Base-by-base conservation (phyloP, 2,888 invertebrate genomes). In the Terebella lapidaria region DNA sequence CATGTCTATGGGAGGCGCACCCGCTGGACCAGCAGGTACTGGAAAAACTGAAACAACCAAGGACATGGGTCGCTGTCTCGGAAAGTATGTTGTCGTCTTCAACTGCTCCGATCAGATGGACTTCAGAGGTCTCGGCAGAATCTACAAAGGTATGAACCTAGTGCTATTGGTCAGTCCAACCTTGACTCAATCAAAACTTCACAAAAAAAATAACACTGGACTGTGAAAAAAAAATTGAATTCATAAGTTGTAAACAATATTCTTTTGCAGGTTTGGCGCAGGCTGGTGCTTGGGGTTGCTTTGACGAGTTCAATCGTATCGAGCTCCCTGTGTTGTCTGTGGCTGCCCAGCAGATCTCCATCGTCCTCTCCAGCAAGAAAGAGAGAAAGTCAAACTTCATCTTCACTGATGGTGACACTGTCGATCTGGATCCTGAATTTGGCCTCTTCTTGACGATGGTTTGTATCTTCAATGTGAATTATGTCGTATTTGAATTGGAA, bases 91-190 rank as follows among this genome's bases (percentile, higher is more conserved):
- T 22, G 84, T 81, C 46, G 94, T 95, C 46, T 95, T 95, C 84
- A 96, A 96, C 82, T 95, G 95, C 79, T 95, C 94, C 1, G 95
- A 96, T 84, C 95, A 96, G 84, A 95, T 96, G 95, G 95, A 96
- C 82, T 96, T 94, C 82, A 88, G 94, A 79, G 95, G 95, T 29
- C 84, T 95, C 5, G 95, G 95, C 1, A 86, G 95, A 67, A 95
- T 95, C 72, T 95, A 94, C 81, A 95, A 95, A 84, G 94, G 86
- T 84, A 71, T n/a, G 55, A n/a, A n/a, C n/a, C n/a, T n/a, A n/a
- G n/a, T n/a, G n/a, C 27, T 10, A 22, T 60, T n/a, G n/a, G n/a
- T n/a, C n/a, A n/a, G n/a, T n/a, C n/a, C n/a, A n/a, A n/a, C n/a
- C n/a, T n/a, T n/a, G n/a, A n/a, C 10, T 15, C 26, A 15, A 54